Percentiles rank a stretch among this genome's conserved stretches.
phyloP scores from a whole-genome alignment of 1,140 invertebrate genomes.

The Cherax destructor region DNA sequence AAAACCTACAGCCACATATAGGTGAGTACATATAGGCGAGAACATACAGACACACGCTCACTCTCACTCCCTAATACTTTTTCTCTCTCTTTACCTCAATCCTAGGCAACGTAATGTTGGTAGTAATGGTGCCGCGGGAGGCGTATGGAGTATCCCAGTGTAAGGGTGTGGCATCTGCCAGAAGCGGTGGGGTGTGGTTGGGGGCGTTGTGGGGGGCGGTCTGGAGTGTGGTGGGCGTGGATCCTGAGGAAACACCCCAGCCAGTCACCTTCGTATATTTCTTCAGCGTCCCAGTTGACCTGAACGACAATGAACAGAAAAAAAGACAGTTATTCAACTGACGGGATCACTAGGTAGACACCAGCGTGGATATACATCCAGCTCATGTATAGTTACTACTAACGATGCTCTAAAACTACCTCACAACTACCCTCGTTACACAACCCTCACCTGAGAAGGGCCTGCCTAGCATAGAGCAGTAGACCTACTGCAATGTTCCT shows the following conservation, averaged over 20 bases:
- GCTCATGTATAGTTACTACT: too few relatives aligned
- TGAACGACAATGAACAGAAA: neutral
- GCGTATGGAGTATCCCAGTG: constrained; percentile 60
- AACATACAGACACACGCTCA: too few relatives aligned
- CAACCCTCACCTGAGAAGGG: neutral
- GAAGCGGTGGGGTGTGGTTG: neutral
- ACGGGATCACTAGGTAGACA: too few relatives aligned
- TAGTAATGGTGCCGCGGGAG: constrained; percentile 53
- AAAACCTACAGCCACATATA: too few relatives aligned
- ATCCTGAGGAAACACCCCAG: constrained; percentile 71
- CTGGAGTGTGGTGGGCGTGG: constrained; percentile 24
- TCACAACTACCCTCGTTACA: too few relatives aligned
- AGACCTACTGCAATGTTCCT: neutral
- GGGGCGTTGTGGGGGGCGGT: constrained; percentile 23
- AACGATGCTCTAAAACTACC: too few relatives aligned
- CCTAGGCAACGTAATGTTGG: constrained; percentile 40
- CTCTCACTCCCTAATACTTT: neutral
- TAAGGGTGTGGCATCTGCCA: constrained; percentile 51
- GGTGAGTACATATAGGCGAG: too few relatives aligned
- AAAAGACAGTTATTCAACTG: too few relatives aligned
- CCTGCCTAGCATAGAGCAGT: neutral
- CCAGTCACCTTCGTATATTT: constrained; percentile 61
- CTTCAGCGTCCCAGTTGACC: constrained; percentile 64
- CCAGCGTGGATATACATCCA: too few relatives aligned
- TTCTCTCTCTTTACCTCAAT: constrained; percentile 19